Evolutionary conservation across 2,797 vertebrate species (phyloP).

Genomic region (Pseudopleuronectes americanus): DNA sequence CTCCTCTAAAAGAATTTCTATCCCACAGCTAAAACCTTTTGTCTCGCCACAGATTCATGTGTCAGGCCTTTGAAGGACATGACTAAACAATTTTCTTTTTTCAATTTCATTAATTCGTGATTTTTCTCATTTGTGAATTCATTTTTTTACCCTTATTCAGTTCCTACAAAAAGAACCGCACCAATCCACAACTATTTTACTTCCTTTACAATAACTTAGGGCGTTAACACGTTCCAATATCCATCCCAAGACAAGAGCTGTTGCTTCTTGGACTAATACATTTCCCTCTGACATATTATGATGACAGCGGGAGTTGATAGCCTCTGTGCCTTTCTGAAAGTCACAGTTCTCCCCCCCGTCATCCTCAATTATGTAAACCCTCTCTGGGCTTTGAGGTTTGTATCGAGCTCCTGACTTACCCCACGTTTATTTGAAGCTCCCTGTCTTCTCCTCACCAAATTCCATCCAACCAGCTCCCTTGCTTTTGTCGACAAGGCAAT

Average conservation of each 20-base stretch:
- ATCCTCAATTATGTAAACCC: constrained; percentile 64
- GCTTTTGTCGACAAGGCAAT: constrained; percentile 76
- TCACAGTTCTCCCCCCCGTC: constrained; percentile 39
- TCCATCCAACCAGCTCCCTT: constrained; percentile 45
- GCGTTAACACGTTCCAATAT: constrained; percentile 31
- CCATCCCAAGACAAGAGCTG: constrained; percentile 6
- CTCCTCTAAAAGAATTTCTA: too few relatives aligned
- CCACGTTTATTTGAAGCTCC: constrained; percentile 47
- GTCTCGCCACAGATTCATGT: too few relatives aligned
- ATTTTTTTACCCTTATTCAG: not conserved
- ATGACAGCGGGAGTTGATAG: constrained; percentile 36
- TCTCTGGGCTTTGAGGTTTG: constrained; percentile 35
- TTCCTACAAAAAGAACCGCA: not conserved
- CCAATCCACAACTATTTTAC: not conserved
- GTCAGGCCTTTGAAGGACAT: too few relatives aligned
- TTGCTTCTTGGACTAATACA: not conserved
- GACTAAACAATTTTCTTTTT: too few relatives aligned
- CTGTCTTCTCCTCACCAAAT: constrained; percentile 40
- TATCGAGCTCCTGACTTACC: constrained; percentile 20
- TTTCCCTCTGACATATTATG: constrained; percentile 18
- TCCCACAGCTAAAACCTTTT: too few relatives aligned
- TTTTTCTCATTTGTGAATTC: not conserved
- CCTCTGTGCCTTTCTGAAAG: constrained; percentile 38
- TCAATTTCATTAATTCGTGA: not conserved
- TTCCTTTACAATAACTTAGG: constrained; percentile 4